Evolutionary conservation across 2,888 invertebrate species (phyloP).

Genomic region (Hemicrepidius hirtus): DNA sequence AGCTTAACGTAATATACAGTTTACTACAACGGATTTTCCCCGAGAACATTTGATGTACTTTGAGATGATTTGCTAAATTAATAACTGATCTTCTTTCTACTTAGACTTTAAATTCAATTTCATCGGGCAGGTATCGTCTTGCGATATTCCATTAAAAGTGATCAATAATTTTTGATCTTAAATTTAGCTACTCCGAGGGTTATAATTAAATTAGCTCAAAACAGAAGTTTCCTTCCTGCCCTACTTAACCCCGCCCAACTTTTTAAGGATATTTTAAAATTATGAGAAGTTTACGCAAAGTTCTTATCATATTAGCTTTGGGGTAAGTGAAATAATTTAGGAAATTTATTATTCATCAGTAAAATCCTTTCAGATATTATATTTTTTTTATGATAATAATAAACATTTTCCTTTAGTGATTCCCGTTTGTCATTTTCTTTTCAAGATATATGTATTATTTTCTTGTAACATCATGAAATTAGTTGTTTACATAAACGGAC

Average conservation of each 20-base stretch:
- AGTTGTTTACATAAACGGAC: too few species aligned
- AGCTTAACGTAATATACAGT: conserved; percentile 13
- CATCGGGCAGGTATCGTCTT: conserved; percentile 21
- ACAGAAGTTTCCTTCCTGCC: conserved; percentile 21
- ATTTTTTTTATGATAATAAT: too few species aligned
- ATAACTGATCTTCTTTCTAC: conserved; percentile 15
- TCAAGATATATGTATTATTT: too few species aligned
- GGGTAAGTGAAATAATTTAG: too few species aligned
- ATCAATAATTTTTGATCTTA: conserved; percentile 28
- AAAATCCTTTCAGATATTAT: too few species aligned
- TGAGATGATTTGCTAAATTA: conserved; percentile 7
- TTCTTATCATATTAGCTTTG: background rate
- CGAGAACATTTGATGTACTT: conserved; percentile 13
- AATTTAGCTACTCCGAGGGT: conserved; percentile 22
- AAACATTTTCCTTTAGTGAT: too few species aligned
- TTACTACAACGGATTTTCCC: background rate
- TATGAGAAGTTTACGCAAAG: too few species aligned
- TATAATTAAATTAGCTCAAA: conserved; percentile 31
- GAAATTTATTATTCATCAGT: too few species aligned
- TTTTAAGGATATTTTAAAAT: conserved; percentile 1
- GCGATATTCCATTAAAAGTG: conserved; percentile 33
- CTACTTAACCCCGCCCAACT: conserved; percentile 13
- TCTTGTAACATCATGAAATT: too few species aligned
- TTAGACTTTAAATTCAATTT: conserved; percentile 37
- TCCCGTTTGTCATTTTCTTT: too few species aligned